A percentile compares a stretch with the other conserved stretches of the same genome.
These are phyloP conservation scores for Loxodonta africana DNA, from an alignment of 2,113 vertebrate species.

Conservation along the genomic window DNA sequence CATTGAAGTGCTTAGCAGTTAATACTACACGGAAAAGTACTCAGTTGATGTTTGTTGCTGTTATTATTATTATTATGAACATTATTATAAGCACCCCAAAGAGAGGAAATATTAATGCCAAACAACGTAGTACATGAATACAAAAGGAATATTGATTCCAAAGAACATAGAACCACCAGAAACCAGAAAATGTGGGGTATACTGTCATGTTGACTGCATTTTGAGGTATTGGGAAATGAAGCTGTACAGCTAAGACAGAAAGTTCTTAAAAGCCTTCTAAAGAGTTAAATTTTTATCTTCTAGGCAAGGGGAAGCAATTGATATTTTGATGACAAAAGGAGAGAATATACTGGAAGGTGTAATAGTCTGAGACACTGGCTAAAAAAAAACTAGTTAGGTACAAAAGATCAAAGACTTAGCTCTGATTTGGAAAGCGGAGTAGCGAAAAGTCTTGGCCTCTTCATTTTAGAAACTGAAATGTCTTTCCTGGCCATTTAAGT, in stretches of 20 bases:
- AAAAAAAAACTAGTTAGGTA: background rate
- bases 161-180: background rate
- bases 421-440: background rate
- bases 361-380: background rate
- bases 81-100: background rate
- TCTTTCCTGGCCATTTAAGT: background rate
- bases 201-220: background rate
- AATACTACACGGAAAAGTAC: background rate
- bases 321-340: background rate
- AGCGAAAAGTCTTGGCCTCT: background rate
- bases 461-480: background rate
- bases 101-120: background rate
- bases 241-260: background rate
- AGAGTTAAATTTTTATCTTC: background rate
- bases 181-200: background rate
- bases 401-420: background rate
- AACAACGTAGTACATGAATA: background rate
- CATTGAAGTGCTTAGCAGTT: background rate
- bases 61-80: background rate
- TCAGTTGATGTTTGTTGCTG: background rate
- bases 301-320: background rate
- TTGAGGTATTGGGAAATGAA: background rate
- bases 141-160: background rate
- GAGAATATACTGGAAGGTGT: background rate
- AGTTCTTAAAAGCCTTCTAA: background rate